These are phyloP conservation scores for Pampus argenteus DNA, from an alignment of 2,797 vertebrate genomes.

Conservation along the genomic window DNA sequence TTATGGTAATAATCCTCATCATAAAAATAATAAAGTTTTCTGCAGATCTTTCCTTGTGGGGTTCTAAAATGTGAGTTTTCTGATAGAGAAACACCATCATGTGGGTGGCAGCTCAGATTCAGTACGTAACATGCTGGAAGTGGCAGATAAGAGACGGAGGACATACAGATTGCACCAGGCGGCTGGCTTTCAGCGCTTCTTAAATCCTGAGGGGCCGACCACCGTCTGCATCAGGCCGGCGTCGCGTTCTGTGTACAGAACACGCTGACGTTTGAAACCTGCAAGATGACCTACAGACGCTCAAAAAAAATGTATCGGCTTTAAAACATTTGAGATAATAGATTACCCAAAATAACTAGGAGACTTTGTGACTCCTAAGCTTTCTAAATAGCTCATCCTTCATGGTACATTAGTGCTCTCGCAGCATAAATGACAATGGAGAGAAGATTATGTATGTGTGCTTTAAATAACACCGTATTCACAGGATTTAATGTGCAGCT, in stretches of 20 bases:
- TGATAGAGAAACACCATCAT: conserved; percentile 42
- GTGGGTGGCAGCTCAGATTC: conserved; percentile 47
- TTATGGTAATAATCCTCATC: conserved; percentile 19
- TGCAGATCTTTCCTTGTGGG: conserved; percentile 14
- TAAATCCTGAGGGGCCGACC: conserved; percentile 43
- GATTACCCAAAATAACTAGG: conserved; percentile 13
- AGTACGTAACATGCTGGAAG: conserved; percentile 56
- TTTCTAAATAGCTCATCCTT: conserved; percentile 48
- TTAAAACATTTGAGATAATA: not conserved
- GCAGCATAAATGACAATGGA: conserved; percentile 43
- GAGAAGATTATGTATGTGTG: conserved; percentile 24
- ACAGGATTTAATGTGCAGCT: not conserved
- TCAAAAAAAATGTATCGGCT: not conserved
- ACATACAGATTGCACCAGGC: conserved; percentile 43
- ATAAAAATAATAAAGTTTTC: conserved; percentile 30
- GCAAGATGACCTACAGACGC: conserved; percentile 24
- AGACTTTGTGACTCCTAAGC: conserved; percentile 9
- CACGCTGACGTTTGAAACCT: conserved; percentile 24
- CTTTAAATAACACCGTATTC: conserved; percentile 48
- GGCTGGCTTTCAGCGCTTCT: conserved; percentile 39
- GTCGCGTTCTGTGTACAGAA: conserved; percentile 31
- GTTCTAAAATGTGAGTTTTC: conserved; percentile 8
- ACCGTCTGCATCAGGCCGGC: conserved; percentile 37
- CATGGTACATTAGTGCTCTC: conserved; percentile 41
- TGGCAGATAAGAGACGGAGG: conserved; percentile 70